A percentile compares a stretch with the other conserved stretches of the same genome.
phyloP scores from a whole-genome alignment of 2,797 vertebrate species.

The Ctenopoma kingsleyae region DNA sequence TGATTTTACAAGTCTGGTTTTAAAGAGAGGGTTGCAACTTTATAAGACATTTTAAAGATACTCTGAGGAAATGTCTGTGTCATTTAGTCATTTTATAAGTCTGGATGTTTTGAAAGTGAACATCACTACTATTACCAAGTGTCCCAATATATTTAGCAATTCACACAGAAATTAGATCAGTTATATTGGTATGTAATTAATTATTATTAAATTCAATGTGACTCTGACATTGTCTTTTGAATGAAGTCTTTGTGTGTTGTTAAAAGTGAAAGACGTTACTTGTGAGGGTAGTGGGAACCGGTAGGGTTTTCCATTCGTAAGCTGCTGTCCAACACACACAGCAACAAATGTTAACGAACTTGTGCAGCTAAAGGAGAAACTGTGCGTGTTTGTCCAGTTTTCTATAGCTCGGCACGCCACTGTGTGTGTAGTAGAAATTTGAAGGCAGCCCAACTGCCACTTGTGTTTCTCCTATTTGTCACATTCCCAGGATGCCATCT shows the following conservation, averaged over 20 bases:
- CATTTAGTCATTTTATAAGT: conserved; percentile 38
- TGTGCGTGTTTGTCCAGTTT: conserved; percentile 8
- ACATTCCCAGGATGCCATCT: conserved; percentile 73
- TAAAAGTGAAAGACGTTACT: conserved; percentile 21
- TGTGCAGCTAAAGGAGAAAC: conserved; percentile 17
- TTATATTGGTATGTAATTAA: not conserved
- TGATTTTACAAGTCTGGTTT: conserved; percentile 37
- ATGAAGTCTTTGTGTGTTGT: conserved; percentile 13
- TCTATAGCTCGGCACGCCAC: not conserved
- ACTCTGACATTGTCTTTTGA: conserved; percentile 31
- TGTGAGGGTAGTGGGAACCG: conserved; percentile 24
- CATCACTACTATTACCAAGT: not conserved
- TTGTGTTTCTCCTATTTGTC: conserved; percentile 69
- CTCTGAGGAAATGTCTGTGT: conserved; percentile 34
- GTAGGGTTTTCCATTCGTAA: conserved; percentile 29
- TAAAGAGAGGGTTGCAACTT: conserved; percentile 27
- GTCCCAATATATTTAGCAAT: not conserved
- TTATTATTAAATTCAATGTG: not conserved
- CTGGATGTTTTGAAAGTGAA: conserved; percentile 22
- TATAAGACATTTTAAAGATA: conserved; percentile 21
- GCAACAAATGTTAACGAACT: conserved; percentile 62
- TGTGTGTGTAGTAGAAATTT: conserved; percentile 37
- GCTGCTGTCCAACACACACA: conserved; percentile 30
- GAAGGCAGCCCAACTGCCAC: conserved; percentile 52
- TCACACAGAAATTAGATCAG: not conserved